A percentile compares a stretch with the other conserved stretches of the same genome.
phyloP scores from a whole-genome alignment of 2,113 vertebrate species.

The Anthoscopus minutus region DNA sequence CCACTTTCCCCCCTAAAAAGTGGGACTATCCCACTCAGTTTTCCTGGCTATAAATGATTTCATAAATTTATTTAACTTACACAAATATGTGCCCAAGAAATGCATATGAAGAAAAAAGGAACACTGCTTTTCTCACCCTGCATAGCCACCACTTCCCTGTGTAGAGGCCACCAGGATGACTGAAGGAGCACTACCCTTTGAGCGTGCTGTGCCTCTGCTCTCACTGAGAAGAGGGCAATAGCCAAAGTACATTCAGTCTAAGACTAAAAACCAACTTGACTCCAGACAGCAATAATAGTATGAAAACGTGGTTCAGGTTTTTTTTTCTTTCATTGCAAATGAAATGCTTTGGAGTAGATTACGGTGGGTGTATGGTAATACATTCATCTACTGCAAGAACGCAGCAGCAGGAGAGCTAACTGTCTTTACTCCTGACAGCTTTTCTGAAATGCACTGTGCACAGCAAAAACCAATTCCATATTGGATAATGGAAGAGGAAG shows the following conservation, averaged over 20 bases:
- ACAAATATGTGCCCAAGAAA: background rate
- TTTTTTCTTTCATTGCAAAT: background rate
- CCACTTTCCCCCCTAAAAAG: fast-evolving
- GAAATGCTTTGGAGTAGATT: background rate
- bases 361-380: background rate
- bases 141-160: background rate
- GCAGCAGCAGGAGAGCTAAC: background rate
- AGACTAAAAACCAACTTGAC: background rate
- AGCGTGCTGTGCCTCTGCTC: background rate
- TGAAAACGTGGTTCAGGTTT: fast-evolving
- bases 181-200: background rate
- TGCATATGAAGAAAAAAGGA: background rate
- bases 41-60: background rate
- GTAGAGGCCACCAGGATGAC: background rate
- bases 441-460: background rate
- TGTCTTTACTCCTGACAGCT: background rate
- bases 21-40: too few relatives aligned
- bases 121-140: background rate
- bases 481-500: background rate
- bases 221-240: background rate
- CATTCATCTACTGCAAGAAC: background rate
- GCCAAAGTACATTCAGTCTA: background rate
- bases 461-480: background rate
- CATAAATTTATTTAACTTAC: background rate
- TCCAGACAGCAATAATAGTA: background rate